Conservation (phyloP, 2,888 invertebrate species). For the Dicroscelio sp. region DNA sequence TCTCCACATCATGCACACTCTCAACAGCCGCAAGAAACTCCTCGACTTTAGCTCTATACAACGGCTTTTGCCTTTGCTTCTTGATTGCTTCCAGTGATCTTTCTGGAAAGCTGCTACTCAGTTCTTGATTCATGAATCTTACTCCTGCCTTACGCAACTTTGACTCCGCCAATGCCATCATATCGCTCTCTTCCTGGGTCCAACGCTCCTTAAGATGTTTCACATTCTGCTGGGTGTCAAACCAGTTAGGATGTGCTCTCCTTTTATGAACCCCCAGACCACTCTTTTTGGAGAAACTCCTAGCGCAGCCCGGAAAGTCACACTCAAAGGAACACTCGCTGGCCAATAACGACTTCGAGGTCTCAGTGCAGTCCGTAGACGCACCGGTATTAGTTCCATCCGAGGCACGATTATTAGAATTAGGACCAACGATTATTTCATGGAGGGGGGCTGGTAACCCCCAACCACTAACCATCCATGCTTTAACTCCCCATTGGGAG, state of each 20-base stretch:
- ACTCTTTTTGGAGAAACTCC: not conserved
- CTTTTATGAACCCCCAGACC: slow-evolving; percentile 10
- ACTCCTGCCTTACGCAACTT: not conserved
- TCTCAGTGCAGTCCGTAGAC: not conserved
- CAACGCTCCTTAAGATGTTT: not conserved
- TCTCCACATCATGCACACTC: not conserved
- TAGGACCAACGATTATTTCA: too few species aligned
- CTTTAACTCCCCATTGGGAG: too few species aligned
- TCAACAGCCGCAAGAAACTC: not conserved
- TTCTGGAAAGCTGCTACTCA: not conserved
- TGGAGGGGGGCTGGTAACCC: too few species aligned
- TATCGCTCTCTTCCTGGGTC: not conserved
- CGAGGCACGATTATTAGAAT: not conserved
- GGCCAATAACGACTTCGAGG: not conserved
- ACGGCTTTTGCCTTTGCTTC: not conserved
- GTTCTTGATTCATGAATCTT: not conserved
- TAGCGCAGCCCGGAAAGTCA: not conserved
- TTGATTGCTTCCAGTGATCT: not conserved
- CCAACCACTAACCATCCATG: too few species aligned
- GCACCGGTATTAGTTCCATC: not conserved
- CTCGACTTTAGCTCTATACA: not conserved
- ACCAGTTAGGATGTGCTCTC: slow-evolving; percentile 21
- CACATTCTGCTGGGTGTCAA: not conserved
- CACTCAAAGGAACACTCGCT: not conserved
- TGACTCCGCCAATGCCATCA: not conserved